phyloP scores from a whole-genome alignment of 1,140 invertebrate species.

The Pseudachorutes palmiensis region DNA sequence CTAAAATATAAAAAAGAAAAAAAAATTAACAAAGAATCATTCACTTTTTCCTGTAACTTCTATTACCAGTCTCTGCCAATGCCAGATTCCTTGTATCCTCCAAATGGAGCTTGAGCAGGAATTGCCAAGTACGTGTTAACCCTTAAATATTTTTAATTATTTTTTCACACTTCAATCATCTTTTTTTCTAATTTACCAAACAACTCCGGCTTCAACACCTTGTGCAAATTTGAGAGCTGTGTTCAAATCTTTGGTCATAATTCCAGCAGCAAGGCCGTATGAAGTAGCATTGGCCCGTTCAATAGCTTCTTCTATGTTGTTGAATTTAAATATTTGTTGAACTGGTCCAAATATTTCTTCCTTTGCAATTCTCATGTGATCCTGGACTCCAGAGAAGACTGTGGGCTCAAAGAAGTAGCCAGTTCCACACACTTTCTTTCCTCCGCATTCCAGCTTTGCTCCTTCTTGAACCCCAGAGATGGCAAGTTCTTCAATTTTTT shows the following conservation, averaged over 20 bases:
- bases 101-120: conserved; percentile 71
- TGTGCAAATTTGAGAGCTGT: conserved; percentile 68
- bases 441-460: conserved; percentile 75
- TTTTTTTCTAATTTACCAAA: no score
- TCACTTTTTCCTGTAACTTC: no score
- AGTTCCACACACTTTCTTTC: conserved; percentile 57
- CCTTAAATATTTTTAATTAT: no score
- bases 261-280: conserved; percentile 84
- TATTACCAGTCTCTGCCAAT: background rate
- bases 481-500: conserved; percentile 77
- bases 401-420: conserved; percentile 93
- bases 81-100: conserved; percentile 65
- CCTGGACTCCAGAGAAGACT: conserved; percentile 88
- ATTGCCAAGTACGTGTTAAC: conserved; percentile 87
- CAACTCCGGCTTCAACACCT: conserved; percentile 77
- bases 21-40: no score
- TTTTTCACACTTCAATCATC: no score
- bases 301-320: conserved; percentile 77
- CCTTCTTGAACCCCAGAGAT: conserved; percentile 79
- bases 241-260: conserved; percentile 82
- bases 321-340: conserved; percentile 90
- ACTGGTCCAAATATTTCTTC: conserved; percentile 99
- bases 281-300: conserved; percentile 77
- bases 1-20: conserved; percentile 55
- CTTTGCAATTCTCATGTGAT: conserved; percentile 84